Conservation (phyloP, 2,797 vertebrate genomes). For the Lophotriccus pileatus region DNA sequence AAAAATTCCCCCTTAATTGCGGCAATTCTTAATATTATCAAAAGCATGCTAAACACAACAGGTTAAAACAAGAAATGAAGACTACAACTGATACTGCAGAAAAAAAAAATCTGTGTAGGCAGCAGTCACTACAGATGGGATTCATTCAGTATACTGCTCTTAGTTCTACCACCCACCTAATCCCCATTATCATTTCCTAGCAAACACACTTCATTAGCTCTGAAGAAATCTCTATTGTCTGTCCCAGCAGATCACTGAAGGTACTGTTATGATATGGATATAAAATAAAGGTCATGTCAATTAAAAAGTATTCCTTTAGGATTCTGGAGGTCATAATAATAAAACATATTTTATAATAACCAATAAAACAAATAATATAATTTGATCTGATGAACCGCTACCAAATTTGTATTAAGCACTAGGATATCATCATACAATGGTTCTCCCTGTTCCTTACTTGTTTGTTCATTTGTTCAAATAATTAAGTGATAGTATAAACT, state of each 20-base stretch:
- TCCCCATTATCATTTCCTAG: constrained; percentile 17
- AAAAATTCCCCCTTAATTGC: constrained; percentile 33
- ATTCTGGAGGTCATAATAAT: not conserved
- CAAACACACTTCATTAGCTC: not conserved
- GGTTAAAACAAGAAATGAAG: constrained; percentile 60
- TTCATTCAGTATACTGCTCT: constrained; percentile 14
- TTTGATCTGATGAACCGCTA: not conserved
- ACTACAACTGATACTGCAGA: constrained; percentile 29
- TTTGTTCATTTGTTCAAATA: not conserved
- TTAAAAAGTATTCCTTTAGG: not conserved
- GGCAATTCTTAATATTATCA: constrained; percentile 16
- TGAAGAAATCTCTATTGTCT: not conserved
- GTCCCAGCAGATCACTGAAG: not conserved
- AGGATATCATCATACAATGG: not conserved
- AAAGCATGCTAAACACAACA: constrained; percentile 49
- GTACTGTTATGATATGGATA: not conserved
- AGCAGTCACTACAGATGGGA: constrained; percentile 40
- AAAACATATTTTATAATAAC: not conserved
- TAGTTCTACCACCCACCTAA: constrained; percentile 38
- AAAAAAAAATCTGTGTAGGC: constrained; percentile 32
- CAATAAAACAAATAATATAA: not conserved
- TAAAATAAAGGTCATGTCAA: not conserved
- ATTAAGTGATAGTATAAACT: not conserved
- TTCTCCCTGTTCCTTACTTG: not conserved
- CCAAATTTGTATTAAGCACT: not conserved